These are phyloP conservation scores for Festucalex cinctus DNA, from an alignment of 2,113 vertebrate genomes.

Conservation along the genomic window DNA sequence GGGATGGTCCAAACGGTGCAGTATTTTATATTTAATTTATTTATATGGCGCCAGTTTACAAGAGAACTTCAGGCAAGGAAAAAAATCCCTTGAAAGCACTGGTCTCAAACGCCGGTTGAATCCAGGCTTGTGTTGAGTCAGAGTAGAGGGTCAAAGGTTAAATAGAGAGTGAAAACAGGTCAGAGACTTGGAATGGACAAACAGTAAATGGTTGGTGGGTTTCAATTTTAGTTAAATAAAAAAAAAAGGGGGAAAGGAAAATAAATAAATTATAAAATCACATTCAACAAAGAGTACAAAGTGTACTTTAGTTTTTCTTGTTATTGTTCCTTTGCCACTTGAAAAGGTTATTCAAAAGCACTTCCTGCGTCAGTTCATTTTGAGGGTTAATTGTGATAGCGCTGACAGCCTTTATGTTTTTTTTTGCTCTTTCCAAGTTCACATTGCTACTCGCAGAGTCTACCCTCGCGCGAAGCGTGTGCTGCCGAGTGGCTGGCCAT, in stretches of 20 bases:
- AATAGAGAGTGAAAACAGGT: too few species aligned
- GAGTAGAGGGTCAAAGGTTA: too few species aligned
- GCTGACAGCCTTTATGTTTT: conserved; percentile 78
- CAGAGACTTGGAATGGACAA: too few species aligned
- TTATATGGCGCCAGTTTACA: not conserved
- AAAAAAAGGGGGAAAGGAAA: not conserved
- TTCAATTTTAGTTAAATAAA: too few species aligned
- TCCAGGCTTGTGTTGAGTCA: too few species aligned
- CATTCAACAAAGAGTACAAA: not conserved
- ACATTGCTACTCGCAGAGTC: conserved; percentile 69
- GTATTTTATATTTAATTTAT: not conserved
- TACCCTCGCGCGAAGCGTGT: conserved; percentile 80
- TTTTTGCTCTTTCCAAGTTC: conserved; percentile 73
- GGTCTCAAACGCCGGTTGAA: too few species aligned
- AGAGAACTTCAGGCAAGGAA: not conserved
- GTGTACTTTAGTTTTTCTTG: not conserved
- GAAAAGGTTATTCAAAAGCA: conserved; percentile 2
- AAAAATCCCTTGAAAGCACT: too few species aligned
- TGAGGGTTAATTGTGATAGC: conserved; percentile 84
- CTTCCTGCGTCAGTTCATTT: conserved; percentile 46
- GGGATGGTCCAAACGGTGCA: not conserved
- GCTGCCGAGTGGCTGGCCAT: conserved; percentile 80
- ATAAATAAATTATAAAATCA: not conserved
- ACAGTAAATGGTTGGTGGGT: too few species aligned
- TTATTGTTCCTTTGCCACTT: not conserved